Evolutionary conservation across 2,888 invertebrate species (phyloP).

Genomic region (Cataglyphis cursor): DNA sequence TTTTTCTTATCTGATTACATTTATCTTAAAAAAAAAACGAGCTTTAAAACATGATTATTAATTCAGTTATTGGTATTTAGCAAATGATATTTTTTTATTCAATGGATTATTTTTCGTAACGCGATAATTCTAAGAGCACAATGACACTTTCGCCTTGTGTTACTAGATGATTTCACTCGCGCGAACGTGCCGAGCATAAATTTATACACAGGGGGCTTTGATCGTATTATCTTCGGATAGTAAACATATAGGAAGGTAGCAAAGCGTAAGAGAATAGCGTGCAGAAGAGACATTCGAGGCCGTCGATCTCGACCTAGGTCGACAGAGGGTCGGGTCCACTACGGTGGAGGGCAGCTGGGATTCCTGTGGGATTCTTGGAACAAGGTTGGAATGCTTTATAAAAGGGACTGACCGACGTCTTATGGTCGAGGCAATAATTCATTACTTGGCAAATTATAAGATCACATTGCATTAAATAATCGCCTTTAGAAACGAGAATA

Average conservation of each 20-base stretch:
- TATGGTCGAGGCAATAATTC: conserved; percentile 80
- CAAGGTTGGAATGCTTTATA: conserved; percentile 84
- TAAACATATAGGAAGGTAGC: conserved; percentile 56
- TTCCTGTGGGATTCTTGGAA: conserved; percentile 83
- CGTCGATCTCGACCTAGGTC: conserved; percentile 62
- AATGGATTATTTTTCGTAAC: conserved; percentile 9
- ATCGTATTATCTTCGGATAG: conserved; percentile 59
- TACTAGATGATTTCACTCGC: conserved; percentile 53
- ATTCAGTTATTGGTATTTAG: not conserved
- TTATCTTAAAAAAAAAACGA: not conserved
- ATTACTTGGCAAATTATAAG: conserved; percentile 81
- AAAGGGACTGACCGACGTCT: conserved; percentile 81
- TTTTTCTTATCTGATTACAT: not conserved
- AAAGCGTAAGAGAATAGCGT: conserved; percentile 56
- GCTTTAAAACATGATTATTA: not conserved
- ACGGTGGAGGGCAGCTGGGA: conserved; percentile 73
- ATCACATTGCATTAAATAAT: conserved; percentile 76
- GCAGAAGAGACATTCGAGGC: conserved; percentile 62
- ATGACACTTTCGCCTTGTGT: conserved; percentile 37
- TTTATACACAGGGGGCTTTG: conserved; percentile 50
- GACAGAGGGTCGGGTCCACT: conserved; percentile 72
- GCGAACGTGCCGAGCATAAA: conserved; percentile 57
- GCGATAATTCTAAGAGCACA: conserved; percentile 17
- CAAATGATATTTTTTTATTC: not conserved
- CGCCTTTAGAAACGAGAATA: conserved; percentile 20